Conservation (phyloP, 2,797 vertebrate species). For the Siniperca obscura region DNA sequence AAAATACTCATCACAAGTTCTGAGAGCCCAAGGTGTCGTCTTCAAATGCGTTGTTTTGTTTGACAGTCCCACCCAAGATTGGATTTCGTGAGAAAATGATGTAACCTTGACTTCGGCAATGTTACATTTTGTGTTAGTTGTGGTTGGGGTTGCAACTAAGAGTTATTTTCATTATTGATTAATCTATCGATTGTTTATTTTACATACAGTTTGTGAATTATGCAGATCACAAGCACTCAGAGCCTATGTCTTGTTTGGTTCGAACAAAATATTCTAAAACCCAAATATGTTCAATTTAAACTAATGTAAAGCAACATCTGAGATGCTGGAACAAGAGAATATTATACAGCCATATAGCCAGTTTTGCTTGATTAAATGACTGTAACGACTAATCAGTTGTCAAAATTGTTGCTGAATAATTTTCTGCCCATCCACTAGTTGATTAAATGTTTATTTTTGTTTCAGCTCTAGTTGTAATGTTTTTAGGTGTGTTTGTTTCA, state of each 20-base stretch:
- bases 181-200: not conserved
- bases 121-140: not conserved
- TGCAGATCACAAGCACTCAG: not conserved
- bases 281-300: not conserved
- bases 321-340: not conserved
- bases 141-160: not conserved
- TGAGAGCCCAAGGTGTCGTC: not conserved
- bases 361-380: not conserved
- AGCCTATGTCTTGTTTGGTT: not conserved
- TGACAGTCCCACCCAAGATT: too few relatives aligned
- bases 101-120: not conserved
- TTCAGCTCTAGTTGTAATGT: not conserved
- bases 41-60: too few relatives aligned
- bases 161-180: not conserved
- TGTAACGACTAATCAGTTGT: not conserved
- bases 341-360: not conserved
- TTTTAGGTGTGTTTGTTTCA: slow-evolving; percentile 1
- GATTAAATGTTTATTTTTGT: not conserved
- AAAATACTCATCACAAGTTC: not conserved
- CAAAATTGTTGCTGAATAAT: not conserved
- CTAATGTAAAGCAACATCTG: not conserved
- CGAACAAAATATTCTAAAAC: not conserved
- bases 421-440: not conserved
- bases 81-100: not conserved
- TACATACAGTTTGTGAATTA: not conserved